Percentiles rank a stretch among this genome's conserved stretches.
Evolutionary conservation across 1,140 invertebrate genomes (phyloP).

Genomic region (Coelopa frigida): DNA sequence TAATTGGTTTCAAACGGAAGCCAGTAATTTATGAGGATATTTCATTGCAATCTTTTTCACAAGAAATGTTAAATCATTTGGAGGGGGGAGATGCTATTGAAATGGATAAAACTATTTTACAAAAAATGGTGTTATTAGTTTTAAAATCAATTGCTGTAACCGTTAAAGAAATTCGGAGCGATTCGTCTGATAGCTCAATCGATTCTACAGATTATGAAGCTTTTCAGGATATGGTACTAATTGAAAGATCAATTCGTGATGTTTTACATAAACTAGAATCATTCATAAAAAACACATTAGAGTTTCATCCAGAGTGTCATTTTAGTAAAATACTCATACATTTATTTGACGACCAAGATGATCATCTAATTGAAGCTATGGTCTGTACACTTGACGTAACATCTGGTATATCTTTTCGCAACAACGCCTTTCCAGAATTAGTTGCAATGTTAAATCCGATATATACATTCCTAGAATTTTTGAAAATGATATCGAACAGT

Average conservation of each 20-base stretch:
- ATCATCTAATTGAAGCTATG: slow-evolving; percentile 87
- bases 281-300: slow-evolving; percentile 71
- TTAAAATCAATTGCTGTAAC: slow-evolving; percentile 83
- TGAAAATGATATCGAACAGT: slow-evolving; percentile 75
- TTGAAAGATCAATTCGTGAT: slow-evolving; percentile 76
- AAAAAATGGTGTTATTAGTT: slow-evolving; percentile 77
- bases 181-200: slow-evolving; percentile 73
- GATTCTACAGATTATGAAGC: slow-evolving; percentile 75
- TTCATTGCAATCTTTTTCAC: background rate
- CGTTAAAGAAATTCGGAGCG: slow-evolving; percentile 79
- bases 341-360: slow-evolving; percentile 83
- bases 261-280: slow-evolving; percentile 72
- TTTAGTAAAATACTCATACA: slow-evolving; percentile 82
- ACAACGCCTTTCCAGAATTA: slow-evolving; percentile 67
- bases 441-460: slow-evolving; percentile 74
- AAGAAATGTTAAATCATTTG: slow-evolving; percentile 17
- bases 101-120: slow-evolving; percentile 65
- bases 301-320: slow-evolving; percentile 79
- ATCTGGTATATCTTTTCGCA: slow-evolving; percentile 71
- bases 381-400: slow-evolving; percentile 83
- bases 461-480: slow-evolving; percentile 74
- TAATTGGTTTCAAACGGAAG: slow-evolving; percentile 49
- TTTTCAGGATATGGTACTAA: slow-evolving; percentile 82
- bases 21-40: slow-evolving; percentile 21
- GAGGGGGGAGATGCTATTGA: slow-evolving; percentile 21